Conservation (phyloP, 2,797 vertebrate genomes). For the Ispidina picta region DNA sequence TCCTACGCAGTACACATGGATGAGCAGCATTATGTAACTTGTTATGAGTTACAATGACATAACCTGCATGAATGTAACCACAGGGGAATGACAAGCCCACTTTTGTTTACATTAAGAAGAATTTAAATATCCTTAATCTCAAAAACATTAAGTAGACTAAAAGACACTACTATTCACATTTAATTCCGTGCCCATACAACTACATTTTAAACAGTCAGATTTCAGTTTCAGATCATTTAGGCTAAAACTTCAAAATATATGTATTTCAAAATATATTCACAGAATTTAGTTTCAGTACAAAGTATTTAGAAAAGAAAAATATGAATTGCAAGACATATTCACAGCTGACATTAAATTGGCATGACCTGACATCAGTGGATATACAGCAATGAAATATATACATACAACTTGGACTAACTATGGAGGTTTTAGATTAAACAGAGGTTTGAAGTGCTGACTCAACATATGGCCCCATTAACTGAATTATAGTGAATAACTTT, state of each 20-base stretch:
- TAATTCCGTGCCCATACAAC: no score
- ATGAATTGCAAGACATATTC: not conserved
- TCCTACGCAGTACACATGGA: not conserved
- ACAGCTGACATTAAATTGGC: not conserved
- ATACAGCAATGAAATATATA: not conserved
- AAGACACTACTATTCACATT: not conserved
- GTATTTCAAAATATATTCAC: not conserved
- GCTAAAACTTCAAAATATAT: not conserved
- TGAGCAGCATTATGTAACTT: not conserved
- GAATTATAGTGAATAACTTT: constrained; percentile 16
- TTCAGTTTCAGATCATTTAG: not conserved
- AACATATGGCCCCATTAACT: not conserved
- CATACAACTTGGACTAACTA: not conserved
- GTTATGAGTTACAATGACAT: not conserved
- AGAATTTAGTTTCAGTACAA: not conserved
- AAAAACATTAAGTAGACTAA: not conserved
- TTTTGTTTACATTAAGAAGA: not conserved
- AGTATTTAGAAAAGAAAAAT: not conserved
- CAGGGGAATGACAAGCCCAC: not conserved
- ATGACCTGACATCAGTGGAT: not conserved
- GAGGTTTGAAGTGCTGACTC: constrained; percentile 21
- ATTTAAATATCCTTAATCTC: not conserved
- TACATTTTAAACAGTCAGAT: not conserved
- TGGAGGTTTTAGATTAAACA: not conserved
- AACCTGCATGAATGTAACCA: not conserved